Evolutionary conservation across 2,113 vertebrate species (phyloP).

Genomic region (Anhinga anhinga): DNA sequence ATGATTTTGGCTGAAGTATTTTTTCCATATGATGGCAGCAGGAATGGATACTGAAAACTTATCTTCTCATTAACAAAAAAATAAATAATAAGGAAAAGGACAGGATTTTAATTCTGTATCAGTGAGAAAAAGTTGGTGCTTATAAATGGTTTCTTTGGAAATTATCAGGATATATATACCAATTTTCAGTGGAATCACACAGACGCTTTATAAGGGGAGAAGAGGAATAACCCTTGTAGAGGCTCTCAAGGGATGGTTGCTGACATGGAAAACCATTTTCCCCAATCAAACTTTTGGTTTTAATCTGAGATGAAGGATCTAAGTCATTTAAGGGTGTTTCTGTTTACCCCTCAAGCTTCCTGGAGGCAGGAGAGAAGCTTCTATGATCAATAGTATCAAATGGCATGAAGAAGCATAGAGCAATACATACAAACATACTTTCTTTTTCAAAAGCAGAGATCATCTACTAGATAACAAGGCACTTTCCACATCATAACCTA

Average conservation of each 20-base stretch:
- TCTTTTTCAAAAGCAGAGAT: not conserved
- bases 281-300: constrained; percentile 44
- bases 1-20: not conserved
- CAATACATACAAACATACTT: not conserved
- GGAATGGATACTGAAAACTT: not conserved
- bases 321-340: constrained; percentile 61
- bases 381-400: constrained; percentile 60
- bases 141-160: not conserved
- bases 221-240: not conserved
- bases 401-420: not conserved
- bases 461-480: not conserved
- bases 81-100: not conserved
- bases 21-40: not conserved
- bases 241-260: constrained; percentile 30
- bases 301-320: constrained; percentile 61
- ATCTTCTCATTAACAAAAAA: not conserved
- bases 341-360: constrained; percentile 64
- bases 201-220: not conserved
- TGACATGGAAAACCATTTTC: constrained; percentile 57
- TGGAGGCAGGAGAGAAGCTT: constrained; percentile 49
- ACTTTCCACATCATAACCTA: not conserved
- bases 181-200: not conserved
- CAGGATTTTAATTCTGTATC: not conserved
- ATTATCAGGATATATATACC: not conserved
- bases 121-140: not conserved